phyloP scores from a whole-genome alignment of 2,888 invertebrate species.

The Griposia aprilina region DNA sequence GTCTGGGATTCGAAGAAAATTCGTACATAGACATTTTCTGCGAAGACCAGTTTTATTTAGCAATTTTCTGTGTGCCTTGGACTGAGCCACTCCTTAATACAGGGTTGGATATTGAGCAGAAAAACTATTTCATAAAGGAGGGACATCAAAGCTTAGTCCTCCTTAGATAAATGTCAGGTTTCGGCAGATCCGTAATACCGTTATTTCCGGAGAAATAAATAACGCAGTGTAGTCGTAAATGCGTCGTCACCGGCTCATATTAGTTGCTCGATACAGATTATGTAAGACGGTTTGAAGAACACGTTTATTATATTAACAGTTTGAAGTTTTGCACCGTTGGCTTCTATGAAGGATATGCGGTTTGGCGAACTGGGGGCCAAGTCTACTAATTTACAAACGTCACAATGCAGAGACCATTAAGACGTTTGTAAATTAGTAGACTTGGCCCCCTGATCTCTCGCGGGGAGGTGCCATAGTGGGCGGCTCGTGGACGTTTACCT shows the following conservation, averaged over 20 bases:
- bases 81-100: constrained; percentile 51
- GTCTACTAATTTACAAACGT: no score
- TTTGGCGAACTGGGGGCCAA: constrained; percentile 35
- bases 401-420: no score
- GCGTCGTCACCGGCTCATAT: constrained; percentile 67
- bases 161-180: constrained; percentile 68
- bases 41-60: constrained; percentile 54
- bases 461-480: constrained; percentile 7
- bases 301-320: constrained; percentile 62
- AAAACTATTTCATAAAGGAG: constrained; percentile 61
- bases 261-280: constrained; percentile 59
- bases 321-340: constrained; percentile 55
- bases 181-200: constrained; percentile 44
- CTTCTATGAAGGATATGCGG: constrained; percentile 60
- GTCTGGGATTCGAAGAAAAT: constrained; percentile 53
- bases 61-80: constrained; percentile 45
- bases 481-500: constrained; percentile 22
- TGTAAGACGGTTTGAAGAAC: constrained; percentile 59
- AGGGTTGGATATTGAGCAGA: constrained; percentile 50
- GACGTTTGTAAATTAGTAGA: no score
- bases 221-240: constrained; percentile 67
- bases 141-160: constrained; percentile 70
- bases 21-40: constrained; percentile 39
- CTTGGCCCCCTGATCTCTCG: no score
- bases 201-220: constrained; percentile 62